Evolutionary conservation across 2,113 vertebrate species (phyloP), one percentile per base, ranked within the genome.

Genomic region (Ailurus styani): DNA sequence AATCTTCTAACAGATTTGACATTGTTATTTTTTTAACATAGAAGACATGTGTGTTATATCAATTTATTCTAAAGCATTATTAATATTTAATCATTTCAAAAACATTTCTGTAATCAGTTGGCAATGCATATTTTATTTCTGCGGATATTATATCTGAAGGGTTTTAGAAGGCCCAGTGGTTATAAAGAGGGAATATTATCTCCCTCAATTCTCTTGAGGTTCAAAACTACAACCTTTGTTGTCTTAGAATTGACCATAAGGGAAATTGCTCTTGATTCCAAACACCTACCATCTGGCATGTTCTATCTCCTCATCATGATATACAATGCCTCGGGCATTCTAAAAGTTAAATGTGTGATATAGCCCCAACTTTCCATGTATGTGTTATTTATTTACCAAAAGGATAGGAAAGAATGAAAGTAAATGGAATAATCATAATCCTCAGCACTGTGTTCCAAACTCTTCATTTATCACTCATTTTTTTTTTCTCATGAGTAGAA

Each of bases 201-300:
- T 90, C 50, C 37, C 37, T 47, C 23, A 72, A 68, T 87, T 96
- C 90, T 96, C 87, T 52, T 37, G 84, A 86, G 95, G 14, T 68
- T 86, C 86, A 77, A 97, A 96, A 94, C 40, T 94, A 95, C 77
- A 94, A 96, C 77, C 72, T 96, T 93, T 98, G 87, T 96, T 96
- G 92, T 93, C 75, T 96, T 68, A 95, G 78, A 97, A 87, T 84
- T 81, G 93, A 93, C 72, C 96, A 86, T 89, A 79, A 97, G 62
- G 60, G 66, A 97, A 98, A 97, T 96, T 91, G n/a, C 57, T 97
- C 94, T 84, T 78, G 90, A 97, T 92, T 96, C 47, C 37, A 47
- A 72, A 52, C 66, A 97, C 84, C 47, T 94, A 82, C 90, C 95
- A 91, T 96, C 79, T 95, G 88, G 0, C 79, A 94, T 57, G 91